These are phyloP conservation scores for Toxotes lorentzi DNA, from an alignment of 2,797 vertebrate genomes.

Conservation along the genomic window DNA sequence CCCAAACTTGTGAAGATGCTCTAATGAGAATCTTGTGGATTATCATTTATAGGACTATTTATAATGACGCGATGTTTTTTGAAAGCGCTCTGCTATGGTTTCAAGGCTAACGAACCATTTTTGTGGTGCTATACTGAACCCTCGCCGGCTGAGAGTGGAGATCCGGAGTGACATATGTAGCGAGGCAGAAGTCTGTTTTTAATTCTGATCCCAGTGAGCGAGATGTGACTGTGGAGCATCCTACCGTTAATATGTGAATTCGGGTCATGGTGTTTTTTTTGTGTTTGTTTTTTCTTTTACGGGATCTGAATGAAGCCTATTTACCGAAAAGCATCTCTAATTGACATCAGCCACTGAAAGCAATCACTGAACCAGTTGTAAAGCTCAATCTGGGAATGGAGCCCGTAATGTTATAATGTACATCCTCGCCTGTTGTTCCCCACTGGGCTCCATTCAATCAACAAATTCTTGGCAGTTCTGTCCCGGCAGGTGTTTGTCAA, in stretches of 20 bases:
- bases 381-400: slow-evolving; percentile 54
- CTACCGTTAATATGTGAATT: slow-evolving; percentile 47
- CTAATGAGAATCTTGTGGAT: slow-evolving; percentile 11
- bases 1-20: slow-evolving; percentile 12
- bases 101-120: slow-evolving; percentile 34
- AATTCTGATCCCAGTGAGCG: slow-evolving; percentile 51
- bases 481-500: slow-evolving; percentile 64
- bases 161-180: slow-evolving; percentile 57
- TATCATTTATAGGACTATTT: slow-evolving; percentile 32
- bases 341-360: slow-evolving; percentile 69
- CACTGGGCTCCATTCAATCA: slow-evolving; percentile 54
- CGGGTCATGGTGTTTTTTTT: slow-evolving; percentile 25
- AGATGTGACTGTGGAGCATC: slow-evolving; percentile 43
- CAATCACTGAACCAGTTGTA: slow-evolving; percentile 61
- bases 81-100: background rate
- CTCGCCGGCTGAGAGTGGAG: slow-evolving; percentile 22
- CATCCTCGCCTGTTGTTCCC: slow-evolving; percentile 48
- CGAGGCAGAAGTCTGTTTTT: slow-evolving; percentile 64
- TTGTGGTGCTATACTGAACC: slow-evolving; percentile 19
- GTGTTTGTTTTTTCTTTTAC: slow-evolving; percentile 37
- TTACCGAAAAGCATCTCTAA: slow-evolving; percentile 69
- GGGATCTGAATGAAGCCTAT: slow-evolving; percentile 56
- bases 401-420: slow-evolving; percentile 56
- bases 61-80: slow-evolving; percentile 5
- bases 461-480: slow-evolving; percentile 66